Evolutionary conservation across 2,888 invertebrate genomes (phyloP).

Genomic region (Apomyelois bistriatella): DNA sequence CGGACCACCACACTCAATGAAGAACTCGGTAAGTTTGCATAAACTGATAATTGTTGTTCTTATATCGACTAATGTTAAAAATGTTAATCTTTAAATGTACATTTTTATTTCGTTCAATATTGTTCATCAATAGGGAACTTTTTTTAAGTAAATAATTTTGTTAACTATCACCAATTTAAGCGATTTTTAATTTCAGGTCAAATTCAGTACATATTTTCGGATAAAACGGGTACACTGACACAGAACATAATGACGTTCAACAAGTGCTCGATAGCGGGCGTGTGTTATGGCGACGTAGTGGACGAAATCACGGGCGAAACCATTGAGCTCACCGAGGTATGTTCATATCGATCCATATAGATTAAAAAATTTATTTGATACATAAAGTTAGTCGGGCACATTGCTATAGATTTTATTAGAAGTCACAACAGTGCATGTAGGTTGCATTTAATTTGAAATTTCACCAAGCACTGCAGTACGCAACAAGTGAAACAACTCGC

Average conservation of each 20-base stretch:
- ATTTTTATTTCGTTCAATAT: too few species aligned
- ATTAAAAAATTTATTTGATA: not conserved
- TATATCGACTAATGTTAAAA: too few species aligned
- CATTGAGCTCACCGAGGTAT: conserved; percentile 91
- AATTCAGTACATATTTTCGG: conserved; percentile 99
- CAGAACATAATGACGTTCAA: conserved; percentile 99
- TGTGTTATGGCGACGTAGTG: conserved; percentile 94
- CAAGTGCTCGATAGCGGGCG: conserved; percentile 97
- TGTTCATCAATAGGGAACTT: too few species aligned
- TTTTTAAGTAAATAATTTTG: too few species aligned
- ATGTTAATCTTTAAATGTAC: too few species aligned
- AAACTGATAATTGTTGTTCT: not conserved
- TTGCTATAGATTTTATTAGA: conserved; percentile 33
- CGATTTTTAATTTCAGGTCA: conserved; percentile 81
- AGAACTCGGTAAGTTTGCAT: conserved; percentile 85
- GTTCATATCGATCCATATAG: conserved; percentile 26
- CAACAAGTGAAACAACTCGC: conserved; percentile 28
- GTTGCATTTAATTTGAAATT: conserved; percentile 29
- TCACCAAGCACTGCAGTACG: conserved; percentile 23
- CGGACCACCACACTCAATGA: conserved; percentile 99
- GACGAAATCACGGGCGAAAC: conserved; percentile 93
- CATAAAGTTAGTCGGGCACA: conserved; percentile 29
- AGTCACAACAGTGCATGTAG: conserved; percentile 43
- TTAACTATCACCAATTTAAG: not conserved
- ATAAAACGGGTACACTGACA: conserved; percentile 99